Conservation (phyloP, 2,113 vertebrate genomes). For the Phrynosoma blainvillii region DNA sequence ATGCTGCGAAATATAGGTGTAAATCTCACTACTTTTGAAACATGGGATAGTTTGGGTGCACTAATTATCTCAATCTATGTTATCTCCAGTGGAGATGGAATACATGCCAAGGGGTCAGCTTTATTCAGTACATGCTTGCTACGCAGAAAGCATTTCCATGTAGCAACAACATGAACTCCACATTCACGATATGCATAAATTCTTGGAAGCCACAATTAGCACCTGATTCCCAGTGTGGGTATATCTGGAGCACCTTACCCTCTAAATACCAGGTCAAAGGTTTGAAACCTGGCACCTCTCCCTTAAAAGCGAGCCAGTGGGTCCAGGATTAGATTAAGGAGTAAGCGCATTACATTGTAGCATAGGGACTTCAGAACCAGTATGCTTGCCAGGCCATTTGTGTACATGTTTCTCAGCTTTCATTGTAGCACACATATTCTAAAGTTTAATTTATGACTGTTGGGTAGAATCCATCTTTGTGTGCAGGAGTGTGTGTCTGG, state of each 20-base stretch:
- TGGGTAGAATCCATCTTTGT: not conserved
- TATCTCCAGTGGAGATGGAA: not conserved
- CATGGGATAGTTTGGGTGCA: not conserved
- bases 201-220: not conserved
- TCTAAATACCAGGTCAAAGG: not conserved
- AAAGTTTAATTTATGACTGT: not conserved
- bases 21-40: not conserved
- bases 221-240: not conserved
- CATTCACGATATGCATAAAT: not conserved
- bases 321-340: not conserved
- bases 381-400: not conserved
- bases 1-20: not conserved
- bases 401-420: not conserved
- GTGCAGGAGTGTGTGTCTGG: not conserved
- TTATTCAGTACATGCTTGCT: too few species aligned
- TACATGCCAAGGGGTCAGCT: not conserved
- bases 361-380: not conserved
- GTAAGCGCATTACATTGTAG: not conserved
- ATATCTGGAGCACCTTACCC: not conserved
- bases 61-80: not conserved
- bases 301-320: constrained; percentile 1
- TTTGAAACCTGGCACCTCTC: not conserved
- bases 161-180: not conserved
- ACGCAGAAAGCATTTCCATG: not conserved
- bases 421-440: not conserved